Conservation (phyloP, 2,888 invertebrate genomes). For the Odontothrips loti region DNA sequence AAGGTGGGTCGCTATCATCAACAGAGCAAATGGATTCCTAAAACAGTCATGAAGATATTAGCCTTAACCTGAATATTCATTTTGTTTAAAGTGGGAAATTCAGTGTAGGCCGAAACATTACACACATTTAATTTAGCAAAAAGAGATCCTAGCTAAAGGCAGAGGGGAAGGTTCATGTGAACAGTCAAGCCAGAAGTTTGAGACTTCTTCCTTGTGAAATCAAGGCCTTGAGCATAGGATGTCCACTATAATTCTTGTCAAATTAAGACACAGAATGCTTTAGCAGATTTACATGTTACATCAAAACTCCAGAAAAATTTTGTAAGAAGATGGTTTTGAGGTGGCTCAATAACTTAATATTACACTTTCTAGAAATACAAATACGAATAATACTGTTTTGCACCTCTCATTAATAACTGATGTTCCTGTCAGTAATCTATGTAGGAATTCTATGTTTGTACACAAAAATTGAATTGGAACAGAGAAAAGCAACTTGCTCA, state of each 20-base stretch:
- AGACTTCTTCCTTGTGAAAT: neutral
- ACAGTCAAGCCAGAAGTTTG: neutral
- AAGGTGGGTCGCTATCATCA: neutral
- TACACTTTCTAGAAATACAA: neutral
- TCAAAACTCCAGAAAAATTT: neutral
- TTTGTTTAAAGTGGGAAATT: neutral
- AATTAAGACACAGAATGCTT: neutral
- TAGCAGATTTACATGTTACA: neutral
- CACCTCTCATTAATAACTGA: neutral
- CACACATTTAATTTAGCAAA: neutral
- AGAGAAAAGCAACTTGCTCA: slow-evolving; percentile 1
- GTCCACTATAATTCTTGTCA: neutral
- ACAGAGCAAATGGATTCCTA: neutral
- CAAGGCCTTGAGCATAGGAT: neutral
- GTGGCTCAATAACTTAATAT: neutral
- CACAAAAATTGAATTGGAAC: neutral
- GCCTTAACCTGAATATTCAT: neutral
- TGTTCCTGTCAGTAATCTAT: neutral
- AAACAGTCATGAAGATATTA: neutral
- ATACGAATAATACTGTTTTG: slow-evolving; percentile 1
- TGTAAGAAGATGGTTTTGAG: neutral
- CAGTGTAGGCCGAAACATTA: neutral
- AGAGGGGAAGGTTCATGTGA: neutral
- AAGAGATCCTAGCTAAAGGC: slow-evolving; percentile 6
- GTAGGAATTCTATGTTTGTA: neutral